Evolutionary conservation across 2,797 vertebrate species (phyloP).

Genomic region (Schizopygopsis malacanthus): DNA sequence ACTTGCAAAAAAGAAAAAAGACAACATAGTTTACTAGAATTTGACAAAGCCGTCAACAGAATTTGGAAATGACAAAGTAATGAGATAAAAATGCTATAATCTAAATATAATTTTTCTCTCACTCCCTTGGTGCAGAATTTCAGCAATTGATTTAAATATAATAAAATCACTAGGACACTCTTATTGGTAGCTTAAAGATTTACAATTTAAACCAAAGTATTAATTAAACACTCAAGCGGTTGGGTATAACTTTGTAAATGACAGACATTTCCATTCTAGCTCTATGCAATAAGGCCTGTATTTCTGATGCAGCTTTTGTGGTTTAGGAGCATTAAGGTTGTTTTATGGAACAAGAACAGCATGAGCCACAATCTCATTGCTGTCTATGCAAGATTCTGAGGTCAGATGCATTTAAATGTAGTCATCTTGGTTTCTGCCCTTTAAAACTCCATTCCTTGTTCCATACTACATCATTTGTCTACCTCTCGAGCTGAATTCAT

Average conservation of each 20-base stretch:
- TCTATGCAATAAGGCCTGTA: conserved; percentile 49
- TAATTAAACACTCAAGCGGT: conserved; percentile 8
- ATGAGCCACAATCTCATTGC: conserved; percentile 29
- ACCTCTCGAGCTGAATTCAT: conserved; percentile 40
- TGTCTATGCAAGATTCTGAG: conserved; percentile 7
- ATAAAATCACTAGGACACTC: neutral
- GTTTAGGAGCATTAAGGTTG: conserved; percentile 35
- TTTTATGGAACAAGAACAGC: conserved; percentile 38
- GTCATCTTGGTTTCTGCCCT: conserved; percentile 21
- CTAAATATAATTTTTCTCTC: neutral
- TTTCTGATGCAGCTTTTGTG: conserved; percentile 24
- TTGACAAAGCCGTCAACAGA: neutral
- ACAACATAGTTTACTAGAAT: neutral
- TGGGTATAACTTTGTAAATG: neutral
- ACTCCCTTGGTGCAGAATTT: too few species aligned
- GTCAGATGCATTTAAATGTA: conserved; percentile 34
- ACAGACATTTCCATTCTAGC: conserved; percentile 60
- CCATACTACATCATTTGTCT: conserved; percentile 21
- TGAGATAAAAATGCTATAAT: neutral
- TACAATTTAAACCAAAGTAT: neutral
- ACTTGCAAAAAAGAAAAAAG: neutral
- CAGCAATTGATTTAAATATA: neutral
- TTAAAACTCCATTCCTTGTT: conserved; percentile 23
- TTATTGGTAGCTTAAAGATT: neutral
- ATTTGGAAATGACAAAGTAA: neutral